Conservation (phyloP, 2,797 vertebrate species). For the Syngnathus acus region DNA sequence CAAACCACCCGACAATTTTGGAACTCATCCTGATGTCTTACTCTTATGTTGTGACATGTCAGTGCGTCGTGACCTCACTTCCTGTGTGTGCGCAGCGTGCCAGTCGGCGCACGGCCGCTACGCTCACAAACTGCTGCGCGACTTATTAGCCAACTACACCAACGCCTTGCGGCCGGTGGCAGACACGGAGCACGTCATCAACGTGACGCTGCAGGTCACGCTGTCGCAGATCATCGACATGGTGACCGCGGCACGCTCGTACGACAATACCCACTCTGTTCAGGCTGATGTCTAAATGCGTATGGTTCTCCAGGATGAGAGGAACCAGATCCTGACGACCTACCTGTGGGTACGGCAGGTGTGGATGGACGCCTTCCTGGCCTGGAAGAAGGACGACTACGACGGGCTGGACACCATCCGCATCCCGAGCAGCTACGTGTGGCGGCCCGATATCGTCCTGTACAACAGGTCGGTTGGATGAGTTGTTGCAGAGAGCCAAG, state of each 20-base stretch:
- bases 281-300: not conserved
- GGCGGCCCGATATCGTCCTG: constrained; percentile 85
- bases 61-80: not conserved
- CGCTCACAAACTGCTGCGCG: constrained; percentile 77
- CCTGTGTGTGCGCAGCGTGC: constrained; percentile 53
- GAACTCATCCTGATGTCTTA: too few relatives aligned
- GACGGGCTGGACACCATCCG: constrained; percentile 82
- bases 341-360: constrained; percentile 89
- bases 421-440: constrained; percentile 84
- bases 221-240: constrained; percentile 90
- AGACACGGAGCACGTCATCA: constrained; percentile 80
- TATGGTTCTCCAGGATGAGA: constrained; percentile 72
- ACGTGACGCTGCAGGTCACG: constrained; percentile 84
- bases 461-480: constrained; percentile 79
- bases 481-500: not conserved
- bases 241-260: constrained; percentile 52
- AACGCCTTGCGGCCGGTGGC: constrained; percentile 80
- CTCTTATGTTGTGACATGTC: too few relatives aligned
- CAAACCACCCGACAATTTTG: too few relatives aligned
- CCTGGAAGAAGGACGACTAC: constrained; percentile 79
- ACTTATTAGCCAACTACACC: constrained; percentile 84
- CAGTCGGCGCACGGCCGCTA: constrained; percentile 71
- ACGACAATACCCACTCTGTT: not conserved
- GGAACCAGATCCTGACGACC: constrained; percentile 86
- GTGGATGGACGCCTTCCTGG: constrained; percentile 82